These are phyloP conservation scores for Dicentrarchus labrax DNA, from an alignment of 2,113 vertebrate genomes.

Conservation along the genomic window DNA sequence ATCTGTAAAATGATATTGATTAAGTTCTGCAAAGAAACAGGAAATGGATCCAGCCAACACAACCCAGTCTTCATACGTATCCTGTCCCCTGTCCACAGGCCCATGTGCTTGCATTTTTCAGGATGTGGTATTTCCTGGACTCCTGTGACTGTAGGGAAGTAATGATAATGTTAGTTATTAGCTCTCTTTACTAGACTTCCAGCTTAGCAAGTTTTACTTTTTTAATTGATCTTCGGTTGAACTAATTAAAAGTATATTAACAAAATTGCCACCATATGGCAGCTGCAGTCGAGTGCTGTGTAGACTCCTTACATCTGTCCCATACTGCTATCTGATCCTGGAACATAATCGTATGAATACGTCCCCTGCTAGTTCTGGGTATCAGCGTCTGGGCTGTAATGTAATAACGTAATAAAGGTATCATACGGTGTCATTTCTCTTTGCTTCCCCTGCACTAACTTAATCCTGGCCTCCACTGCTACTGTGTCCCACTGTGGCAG, in stretches of 20 bases:
- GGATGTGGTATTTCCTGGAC: slow-evolving; percentile 41
- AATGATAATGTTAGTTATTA: neutral
- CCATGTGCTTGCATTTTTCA: neutral
- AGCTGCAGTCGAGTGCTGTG: neutral
- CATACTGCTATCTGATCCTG: slow-evolving; percentile 36
- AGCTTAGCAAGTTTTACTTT: slow-evolving; percentile 23
- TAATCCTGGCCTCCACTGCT: slow-evolving; percentile 15
- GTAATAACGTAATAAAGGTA: slow-evolving; percentile 57
- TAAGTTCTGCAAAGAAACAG: slow-evolving; percentile 27
- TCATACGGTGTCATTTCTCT: slow-evolving; percentile 43
- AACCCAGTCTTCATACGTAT: slow-evolving; percentile 3
- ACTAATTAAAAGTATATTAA: slow-evolving; percentile 44
- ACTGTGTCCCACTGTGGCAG: slow-evolving; percentile 26
- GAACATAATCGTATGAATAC: slow-evolving; percentile 27
- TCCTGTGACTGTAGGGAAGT: slow-evolving; percentile 5
- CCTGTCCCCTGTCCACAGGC: slow-evolving; percentile 23
- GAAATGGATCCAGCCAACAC: slow-evolving; percentile 38
- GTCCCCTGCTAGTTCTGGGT: slow-evolving; percentile 30
- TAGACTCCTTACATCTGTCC: slow-evolving; percentile 24
- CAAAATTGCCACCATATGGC: slow-evolving; percentile 16
- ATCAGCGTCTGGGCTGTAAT: slow-evolving; percentile 55
- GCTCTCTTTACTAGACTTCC: slow-evolving; percentile 4
- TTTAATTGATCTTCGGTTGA: slow-evolving; percentile 5
- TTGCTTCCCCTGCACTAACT: slow-evolving; percentile 20
- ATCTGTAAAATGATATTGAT: slow-evolving; percentile 51